Percentiles rank a stretch among this genome's conserved stretches.
phyloP scores from a whole-genome alignment of 2,113 vertebrate species.

The Xenopus borealis region DNA sequence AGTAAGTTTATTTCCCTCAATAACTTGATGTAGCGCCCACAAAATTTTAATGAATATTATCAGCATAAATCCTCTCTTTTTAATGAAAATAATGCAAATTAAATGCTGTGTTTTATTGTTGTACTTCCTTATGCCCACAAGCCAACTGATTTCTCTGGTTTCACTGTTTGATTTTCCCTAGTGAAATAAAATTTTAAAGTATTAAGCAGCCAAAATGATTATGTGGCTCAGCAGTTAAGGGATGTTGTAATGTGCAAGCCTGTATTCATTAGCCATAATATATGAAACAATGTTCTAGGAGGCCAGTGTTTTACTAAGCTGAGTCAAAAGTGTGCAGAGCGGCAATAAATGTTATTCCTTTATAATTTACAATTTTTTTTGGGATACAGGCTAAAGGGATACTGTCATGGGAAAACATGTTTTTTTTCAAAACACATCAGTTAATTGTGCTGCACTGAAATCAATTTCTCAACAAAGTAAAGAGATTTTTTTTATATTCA shows the following conservation, averaged over 20 bases:
- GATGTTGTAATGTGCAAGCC: slow-evolving; percentile 52
- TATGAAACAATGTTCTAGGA: slow-evolving; percentile 56
- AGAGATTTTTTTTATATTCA: too few species aligned
- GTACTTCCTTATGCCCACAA: slow-evolving; percentile 67
- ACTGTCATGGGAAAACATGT: too few species aligned
- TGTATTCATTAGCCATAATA: slow-evolving; percentile 60
- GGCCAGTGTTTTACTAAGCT: slow-evolving; percentile 55
- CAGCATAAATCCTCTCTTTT: slow-evolving; percentile 69
- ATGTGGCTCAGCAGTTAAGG: slow-evolving; percentile 56
- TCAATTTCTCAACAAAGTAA: too few species aligned
- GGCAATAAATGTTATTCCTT: slow-evolving; percentile 47
- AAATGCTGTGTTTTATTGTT: slow-evolving; percentile 63
- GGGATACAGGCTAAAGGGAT: slow-evolving; percentile 43
- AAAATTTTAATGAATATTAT: too few species aligned
- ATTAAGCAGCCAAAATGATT: too few species aligned
- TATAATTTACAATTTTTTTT: slow-evolving; percentile 61
- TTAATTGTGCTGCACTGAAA: too few species aligned
- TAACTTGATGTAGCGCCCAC: too few species aligned
- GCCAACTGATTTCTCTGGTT: slow-evolving; percentile 69
- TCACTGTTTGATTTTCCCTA: slow-evolving; percentile 62
- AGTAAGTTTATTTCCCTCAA: too few species aligned
- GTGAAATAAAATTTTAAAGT: slow-evolving; percentile 69
- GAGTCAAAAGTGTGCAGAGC: slow-evolving; percentile 46
- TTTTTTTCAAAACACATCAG: too few species aligned
- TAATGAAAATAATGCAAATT: slow-evolving; percentile 72